A percentile compares a stretch with the other conserved stretches of the same genome.
These are phyloP conservation scores for Pteronura brasiliensis DNA, from an alignment of 2,113 vertebrate genomes.

Conservation along the genomic window DNA sequence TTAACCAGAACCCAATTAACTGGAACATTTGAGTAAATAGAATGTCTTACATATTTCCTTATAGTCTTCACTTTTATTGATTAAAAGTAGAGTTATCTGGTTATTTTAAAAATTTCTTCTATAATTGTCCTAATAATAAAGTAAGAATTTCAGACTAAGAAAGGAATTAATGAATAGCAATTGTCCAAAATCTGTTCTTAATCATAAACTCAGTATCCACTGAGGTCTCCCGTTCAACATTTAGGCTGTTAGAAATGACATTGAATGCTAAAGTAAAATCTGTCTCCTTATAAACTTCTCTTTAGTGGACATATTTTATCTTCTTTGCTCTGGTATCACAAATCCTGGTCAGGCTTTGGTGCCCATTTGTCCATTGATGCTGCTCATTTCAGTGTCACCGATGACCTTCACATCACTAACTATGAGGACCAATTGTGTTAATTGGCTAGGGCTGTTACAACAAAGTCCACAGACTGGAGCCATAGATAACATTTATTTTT, in stretches of 20 bases:
- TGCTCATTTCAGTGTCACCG: background rate
- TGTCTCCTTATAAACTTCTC: background rate
- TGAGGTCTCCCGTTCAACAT: background rate
- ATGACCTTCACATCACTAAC: background rate
- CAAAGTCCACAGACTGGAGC: background rate
- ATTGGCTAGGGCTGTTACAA: background rate
- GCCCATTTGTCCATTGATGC: background rate
- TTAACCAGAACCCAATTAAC: background rate
- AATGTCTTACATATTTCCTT: background rate
- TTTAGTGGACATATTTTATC: background rate
- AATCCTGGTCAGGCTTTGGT: background rate
- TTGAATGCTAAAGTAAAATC: background rate
- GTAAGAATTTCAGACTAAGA: conserved; percentile 23
- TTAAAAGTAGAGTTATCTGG: background rate
- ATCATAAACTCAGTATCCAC: background rate
- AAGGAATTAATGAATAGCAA: background rate
- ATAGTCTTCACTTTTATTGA: background rate
- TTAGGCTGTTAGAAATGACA: background rate
- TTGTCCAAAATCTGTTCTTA: background rate
- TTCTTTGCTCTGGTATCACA: background rate
- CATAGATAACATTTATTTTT: background rate
- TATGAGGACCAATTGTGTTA: background rate
- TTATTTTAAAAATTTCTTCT: background rate
- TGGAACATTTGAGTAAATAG: background rate
- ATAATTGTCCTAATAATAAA: background rate